Conservation (phyloP, 2,113 vertebrate genomes). For the Glaucidium brasilianum region DNA sequence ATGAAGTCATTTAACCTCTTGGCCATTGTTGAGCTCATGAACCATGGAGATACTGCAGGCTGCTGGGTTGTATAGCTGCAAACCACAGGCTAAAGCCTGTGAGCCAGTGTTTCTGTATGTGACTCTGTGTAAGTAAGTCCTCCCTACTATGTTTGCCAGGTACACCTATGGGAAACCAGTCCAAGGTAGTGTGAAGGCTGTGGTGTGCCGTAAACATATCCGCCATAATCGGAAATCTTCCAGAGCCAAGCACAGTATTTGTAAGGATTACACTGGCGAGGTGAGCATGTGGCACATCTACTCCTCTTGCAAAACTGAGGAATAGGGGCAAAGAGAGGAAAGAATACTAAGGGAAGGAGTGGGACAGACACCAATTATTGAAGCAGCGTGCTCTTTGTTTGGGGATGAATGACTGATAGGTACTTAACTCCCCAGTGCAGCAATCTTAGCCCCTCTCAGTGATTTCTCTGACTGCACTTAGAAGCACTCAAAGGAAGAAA, state of each 20-base stretch:
- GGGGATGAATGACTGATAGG: not conserved
- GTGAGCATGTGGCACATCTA: not conserved
- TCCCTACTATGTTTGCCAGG: not conserved
- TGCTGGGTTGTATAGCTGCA: not conserved
- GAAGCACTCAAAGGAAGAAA: not conserved
- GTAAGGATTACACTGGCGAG: conserved; percentile 21
- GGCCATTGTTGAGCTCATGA: not conserved
- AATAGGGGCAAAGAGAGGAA: not conserved
- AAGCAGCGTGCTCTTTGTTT: not conserved
- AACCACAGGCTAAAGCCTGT: not conserved
- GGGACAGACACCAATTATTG: not conserved
- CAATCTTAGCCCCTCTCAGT: not conserved
- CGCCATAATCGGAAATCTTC: not conserved
- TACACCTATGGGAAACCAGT: conserved; percentile 51
- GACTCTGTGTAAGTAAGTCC: not conserved
- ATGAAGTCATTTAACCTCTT: not conserved
- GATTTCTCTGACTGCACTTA: not conserved
- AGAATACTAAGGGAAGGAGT: not conserved
- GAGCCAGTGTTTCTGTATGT: not conserved
- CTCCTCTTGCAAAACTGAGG: not conserved
- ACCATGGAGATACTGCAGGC: not conserved
- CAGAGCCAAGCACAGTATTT: not conserved
- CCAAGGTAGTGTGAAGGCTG: not conserved
- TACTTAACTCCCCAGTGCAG: not conserved
- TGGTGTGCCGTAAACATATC: conserved; percentile 14